Conservation (phyloP, 2,113 vertebrate species). For the Petaurus breviceps region DNA sequence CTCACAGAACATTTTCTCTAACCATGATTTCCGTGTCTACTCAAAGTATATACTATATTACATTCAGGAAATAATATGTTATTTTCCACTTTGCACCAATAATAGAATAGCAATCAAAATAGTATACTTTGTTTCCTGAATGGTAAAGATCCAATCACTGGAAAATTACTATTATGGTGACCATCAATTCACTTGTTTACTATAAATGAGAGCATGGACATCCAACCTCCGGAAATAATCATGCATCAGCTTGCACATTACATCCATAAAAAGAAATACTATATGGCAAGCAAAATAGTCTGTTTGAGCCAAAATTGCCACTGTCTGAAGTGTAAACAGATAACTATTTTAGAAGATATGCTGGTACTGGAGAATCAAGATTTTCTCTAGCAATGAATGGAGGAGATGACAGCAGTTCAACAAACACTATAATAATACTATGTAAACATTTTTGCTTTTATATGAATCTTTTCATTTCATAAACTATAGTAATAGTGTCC, state of each 20-base stretch:
- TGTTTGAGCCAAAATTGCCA: conserved; percentile 8
- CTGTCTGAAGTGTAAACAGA: background rate
- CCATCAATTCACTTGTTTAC: conserved; percentile 1
- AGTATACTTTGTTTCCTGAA: background rate
- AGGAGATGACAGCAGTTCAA: background rate
- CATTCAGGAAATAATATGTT: background rate
- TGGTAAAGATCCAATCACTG: background rate
- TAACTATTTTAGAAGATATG: background rate
- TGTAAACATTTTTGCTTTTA: conserved; percentile 45
- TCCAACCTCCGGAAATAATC: conserved; percentile 17
- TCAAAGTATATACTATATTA: background rate
- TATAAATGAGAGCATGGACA: background rate
- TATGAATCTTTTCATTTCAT: conserved; percentile 34
- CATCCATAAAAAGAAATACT: background rate
- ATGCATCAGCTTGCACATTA: background rate
- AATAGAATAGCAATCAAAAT: background rate
- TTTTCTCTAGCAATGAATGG: background rate
- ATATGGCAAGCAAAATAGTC: background rate
- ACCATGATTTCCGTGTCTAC: background rate
- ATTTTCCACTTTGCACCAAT: background rate
- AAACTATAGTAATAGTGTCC: conserved; percentile 19
- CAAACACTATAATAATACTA: background rate
- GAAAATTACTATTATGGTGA: conserved; percentile 28
- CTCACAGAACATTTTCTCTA: background rate
- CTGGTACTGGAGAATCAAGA: background rate